A percentile compares a stretch with the other conserved stretches of the same genome.
These are phyloP conservation scores for Lepidothrix coronata DNA, from an alignment of 2,113 vertebrate species.

Conservation along the genomic window DNA sequence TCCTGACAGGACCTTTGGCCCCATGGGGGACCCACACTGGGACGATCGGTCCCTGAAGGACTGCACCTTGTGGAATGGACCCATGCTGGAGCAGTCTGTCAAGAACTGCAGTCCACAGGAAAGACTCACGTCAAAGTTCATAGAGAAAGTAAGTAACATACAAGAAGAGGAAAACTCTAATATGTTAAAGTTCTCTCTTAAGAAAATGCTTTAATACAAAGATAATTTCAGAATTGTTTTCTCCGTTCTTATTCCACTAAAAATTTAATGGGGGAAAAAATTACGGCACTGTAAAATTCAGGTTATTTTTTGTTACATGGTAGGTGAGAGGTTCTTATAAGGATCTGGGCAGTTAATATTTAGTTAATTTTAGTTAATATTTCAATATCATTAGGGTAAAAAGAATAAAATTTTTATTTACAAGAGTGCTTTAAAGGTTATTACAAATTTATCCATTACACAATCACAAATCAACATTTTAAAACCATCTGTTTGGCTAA, in stretches of 20 bases:
- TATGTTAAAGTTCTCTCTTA: not conserved
- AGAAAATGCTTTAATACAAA: not conserved
- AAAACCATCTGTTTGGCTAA: slow-evolving; percentile 11
- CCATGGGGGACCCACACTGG: not conserved
- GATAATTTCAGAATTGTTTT: not conserved
- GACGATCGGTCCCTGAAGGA: not conserved
- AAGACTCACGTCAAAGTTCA: not conserved
- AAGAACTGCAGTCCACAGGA: not conserved
- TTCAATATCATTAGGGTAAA: slow-evolving; percentile 13
- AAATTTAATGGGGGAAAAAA: not conserved
- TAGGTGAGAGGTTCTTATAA: not conserved
- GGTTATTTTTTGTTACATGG: not conserved
- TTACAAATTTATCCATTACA: not conserved
- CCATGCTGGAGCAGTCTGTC: not conserved
- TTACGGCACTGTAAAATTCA: not conserved
- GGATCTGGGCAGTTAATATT: not conserved
- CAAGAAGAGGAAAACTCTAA: not conserved
- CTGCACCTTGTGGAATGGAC: not conserved
- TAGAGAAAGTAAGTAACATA: not conserved
- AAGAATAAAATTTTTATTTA: slow-evolving; percentile 8
- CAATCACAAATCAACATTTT: slow-evolving; percentile 10
- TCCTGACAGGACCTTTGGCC: not conserved
- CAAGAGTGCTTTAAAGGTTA: slow-evolving; percentile 3
- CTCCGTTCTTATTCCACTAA: not conserved
- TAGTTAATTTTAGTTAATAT: not conserved